Base-by-base conservation (phyloP, 2,113 vertebrate species). In the Ptilonorhynchus violaceus region DNA sequence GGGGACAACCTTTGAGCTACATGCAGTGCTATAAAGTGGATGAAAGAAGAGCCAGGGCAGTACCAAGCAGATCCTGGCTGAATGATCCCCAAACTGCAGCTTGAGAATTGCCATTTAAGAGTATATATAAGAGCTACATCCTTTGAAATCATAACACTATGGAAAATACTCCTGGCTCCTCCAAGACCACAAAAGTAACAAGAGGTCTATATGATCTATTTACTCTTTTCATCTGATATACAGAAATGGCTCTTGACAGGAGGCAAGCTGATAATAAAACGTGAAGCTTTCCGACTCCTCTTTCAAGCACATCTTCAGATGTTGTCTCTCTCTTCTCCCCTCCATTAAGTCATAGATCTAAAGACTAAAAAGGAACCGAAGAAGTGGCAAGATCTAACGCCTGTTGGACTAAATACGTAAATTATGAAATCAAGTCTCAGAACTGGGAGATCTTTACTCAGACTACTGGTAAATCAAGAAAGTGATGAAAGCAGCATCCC, bases 351-450 rank as follows among this genome's bases (percentile, higher is more conserved):
- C 64, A 89, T 37, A 96, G 80, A 87, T 96, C 96, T 79, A 72
- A 80, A 84, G 91, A 92, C 76, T 96, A 96, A 94, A 96, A 89
- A 96, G 69, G 41, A 96, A 80, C 56, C 2, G 77, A 62, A 67
- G 91, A 96, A 96, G 85, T 63, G 69, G 95, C 74, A 94, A 95
- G 96, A 96, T 97, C 96, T 96, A 96, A 97, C 13, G 83, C 68
- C 95, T 86, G 67, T 97, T 95, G 94, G 86, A 97, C 89, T 94
- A 97, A 92, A 97, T 93, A 97, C 25, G 93, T 96, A 96, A 96
- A 95, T 96, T 94, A 97, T 77, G 75, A 97, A 97, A 97, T 96
- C 96, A 94, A 97, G 79, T 93, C 92, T 96, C 92, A 95, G 92
- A 97, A 92, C 90, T 92, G 60, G 74, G 70, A 97, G 96, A 97